These are phyloP conservation scores for Anastrepha ludens DNA, from an alignment of 1,140 invertebrate species.

Conservation along the genomic window DNA sequence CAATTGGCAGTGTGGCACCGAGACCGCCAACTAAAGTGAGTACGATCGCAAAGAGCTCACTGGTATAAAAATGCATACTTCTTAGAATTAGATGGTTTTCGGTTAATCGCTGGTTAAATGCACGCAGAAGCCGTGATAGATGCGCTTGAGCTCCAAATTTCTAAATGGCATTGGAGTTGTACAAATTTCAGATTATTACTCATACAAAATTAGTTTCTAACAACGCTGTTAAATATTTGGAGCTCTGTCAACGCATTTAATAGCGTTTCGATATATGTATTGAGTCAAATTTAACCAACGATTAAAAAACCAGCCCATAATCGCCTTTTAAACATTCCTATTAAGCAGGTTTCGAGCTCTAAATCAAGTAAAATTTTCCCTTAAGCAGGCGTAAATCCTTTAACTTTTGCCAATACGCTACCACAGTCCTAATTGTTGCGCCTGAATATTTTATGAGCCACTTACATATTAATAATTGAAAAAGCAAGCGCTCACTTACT, in stretches of 20 bases:
- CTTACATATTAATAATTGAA: slow-evolving; percentile 32
- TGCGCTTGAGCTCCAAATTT: slow-evolving; percentile 12
- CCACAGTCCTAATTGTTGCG: background rate
- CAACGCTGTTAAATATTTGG: background rate
- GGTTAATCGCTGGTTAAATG: slow-evolving; percentile 35
- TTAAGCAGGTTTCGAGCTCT: too few relatives aligned
- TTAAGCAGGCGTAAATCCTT: background rate
- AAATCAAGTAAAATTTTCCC: background rate
- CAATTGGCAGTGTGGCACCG: slow-evolving; percentile 77
- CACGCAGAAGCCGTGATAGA: background rate
- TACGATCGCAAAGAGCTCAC: slow-evolving; percentile 61
- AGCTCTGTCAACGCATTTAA: background rate
- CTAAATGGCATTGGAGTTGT: background rate
- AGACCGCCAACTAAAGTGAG: slow-evolving; percentile 76
- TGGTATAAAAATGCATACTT: slow-evolving; percentile 50
- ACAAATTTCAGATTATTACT: background rate
- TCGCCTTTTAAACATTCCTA: background rate
- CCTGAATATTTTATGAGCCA: background rate
- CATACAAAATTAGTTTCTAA: background rate
- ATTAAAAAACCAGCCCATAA: background rate
- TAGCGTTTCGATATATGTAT: background rate
- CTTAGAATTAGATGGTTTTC: background rate
- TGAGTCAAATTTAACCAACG: background rate
- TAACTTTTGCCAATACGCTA: background rate
- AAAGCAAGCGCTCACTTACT: background rate